phyloP scores from a whole-genome alignment of 2,113 vertebrate genomes.

The Opisthocomus hoazin region DNA sequence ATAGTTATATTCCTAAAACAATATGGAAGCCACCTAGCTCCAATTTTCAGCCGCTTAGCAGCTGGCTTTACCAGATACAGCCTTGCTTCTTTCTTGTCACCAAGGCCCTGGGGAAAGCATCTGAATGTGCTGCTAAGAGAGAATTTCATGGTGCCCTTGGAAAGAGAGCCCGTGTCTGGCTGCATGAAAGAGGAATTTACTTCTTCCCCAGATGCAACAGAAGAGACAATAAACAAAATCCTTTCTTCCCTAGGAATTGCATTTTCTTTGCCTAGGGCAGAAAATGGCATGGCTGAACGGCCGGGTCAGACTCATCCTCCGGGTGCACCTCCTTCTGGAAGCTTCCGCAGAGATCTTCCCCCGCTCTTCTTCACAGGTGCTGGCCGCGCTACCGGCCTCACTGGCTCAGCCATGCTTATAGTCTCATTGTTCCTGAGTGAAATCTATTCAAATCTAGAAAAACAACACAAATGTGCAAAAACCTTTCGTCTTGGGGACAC shows the following conservation, averaged over 20 bases:
- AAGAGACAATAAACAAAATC: neutral
- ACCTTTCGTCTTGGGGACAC: neutral
- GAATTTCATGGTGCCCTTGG: neutral
- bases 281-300: rapidly evolving
- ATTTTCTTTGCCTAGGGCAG: neutral
- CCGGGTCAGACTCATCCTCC: neutral
- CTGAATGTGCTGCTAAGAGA: neutral
- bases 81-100: neutral
- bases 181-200: neutral
- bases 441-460: neutral
- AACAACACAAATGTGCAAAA: neutral
- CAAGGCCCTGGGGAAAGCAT: neutral
- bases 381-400: rapidly evolving
- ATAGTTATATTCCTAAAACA: neutral
- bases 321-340: neutral
- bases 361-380: rapidly evolving
- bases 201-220: neutral
- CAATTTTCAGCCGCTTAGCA: neutral
- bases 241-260: neutral
- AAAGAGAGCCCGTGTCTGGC: neutral
- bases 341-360: neutral
- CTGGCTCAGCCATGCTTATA: neutral
- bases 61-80: neutral
- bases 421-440: rapidly evolving
- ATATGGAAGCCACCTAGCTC: neutral